Conservation (phyloP, 2,888 invertebrate species). For the Gisinianus flammeolus region DNA sequence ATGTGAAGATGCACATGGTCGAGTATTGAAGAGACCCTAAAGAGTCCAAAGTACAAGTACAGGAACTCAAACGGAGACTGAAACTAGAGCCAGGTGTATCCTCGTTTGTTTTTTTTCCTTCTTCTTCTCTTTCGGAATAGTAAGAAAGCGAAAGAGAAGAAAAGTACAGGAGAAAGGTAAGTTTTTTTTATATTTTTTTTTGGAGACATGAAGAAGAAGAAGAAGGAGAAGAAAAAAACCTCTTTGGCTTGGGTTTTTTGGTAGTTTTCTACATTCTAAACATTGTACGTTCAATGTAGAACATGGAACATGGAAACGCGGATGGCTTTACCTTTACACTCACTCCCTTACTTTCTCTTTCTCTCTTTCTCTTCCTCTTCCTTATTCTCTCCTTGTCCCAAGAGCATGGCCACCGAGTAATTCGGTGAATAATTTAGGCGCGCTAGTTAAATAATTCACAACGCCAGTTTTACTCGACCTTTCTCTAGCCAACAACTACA, state of each 20-base stretch:
- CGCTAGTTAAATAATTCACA: conserved; percentile 42
- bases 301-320: background rate
- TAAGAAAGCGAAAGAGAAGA: background rate
- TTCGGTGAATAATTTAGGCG: conserved; percentile 44
- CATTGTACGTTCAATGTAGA: too few relatives aligned
- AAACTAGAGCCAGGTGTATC: too few relatives aligned
- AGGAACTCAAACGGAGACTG: too few relatives aligned
- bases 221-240: too few relatives aligned
- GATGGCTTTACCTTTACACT: background rate
- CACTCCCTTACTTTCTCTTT: too few relatives aligned
- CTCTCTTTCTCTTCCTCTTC: background rate
- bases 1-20: background rate
- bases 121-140: too few relatives aligned
- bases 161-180: background rate
- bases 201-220: background rate
- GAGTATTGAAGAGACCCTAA: too few relatives aligned
- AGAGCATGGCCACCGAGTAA: conserved; percentile 33
- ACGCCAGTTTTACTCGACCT: conserved; percentile 25
- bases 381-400: conserved; percentile 11
- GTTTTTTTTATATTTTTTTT: background rate
- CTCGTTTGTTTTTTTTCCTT: too few relatives aligned
- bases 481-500: background rate
- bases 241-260: too few relatives aligned
- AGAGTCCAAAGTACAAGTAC: too few relatives aligned
- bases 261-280: too few relatives aligned